phyloP scores from a whole-genome alignment of 53 echinoderm and acorn worm genomes.

The Stichopus horrens region DNA sequence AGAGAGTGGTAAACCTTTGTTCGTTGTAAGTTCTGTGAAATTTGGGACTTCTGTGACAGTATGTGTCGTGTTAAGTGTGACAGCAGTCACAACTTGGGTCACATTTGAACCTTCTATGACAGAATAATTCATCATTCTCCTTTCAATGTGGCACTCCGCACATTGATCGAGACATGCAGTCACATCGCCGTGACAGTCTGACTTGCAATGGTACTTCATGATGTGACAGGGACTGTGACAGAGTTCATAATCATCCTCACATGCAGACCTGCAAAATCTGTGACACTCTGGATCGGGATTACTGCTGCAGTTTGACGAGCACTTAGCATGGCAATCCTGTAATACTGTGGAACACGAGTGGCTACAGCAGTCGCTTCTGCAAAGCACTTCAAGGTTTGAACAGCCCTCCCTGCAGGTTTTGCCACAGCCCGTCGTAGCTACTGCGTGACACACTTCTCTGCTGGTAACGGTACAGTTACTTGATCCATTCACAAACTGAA shows the following conservation, averaged over 20 bases:
- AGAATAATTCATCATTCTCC: not conserved
- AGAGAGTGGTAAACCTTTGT: too few species aligned
- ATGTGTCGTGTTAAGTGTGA: not conserved
- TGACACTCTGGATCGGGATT: not conserved
- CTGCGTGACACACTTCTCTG: not conserved
- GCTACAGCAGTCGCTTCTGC: conserved; percentile 20
- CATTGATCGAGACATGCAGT: not conserved
- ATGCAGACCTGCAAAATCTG: conserved; percentile 9
- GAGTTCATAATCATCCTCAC: conserved; percentile 11
- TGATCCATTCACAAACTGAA: not conserved
- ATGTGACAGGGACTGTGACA: not conserved
- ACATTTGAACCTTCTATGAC: too few species aligned
- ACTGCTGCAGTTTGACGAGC: not conserved
- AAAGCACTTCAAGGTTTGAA: not conserved
- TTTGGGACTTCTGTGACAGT: not conserved
- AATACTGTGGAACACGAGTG: not conserved
- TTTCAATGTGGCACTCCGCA: not conserved
- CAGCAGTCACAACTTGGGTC: too few species aligned
- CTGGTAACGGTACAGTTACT: not conserved
- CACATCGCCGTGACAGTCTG: not conserved
- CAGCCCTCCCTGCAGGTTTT: not conserved
- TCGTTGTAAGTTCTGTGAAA: too few species aligned
- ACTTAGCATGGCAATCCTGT: not conserved
- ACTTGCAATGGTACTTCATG: not conserved
- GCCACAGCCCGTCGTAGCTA: not conserved